phyloP scores from a whole-genome alignment of 2,113 vertebrate genomes.

The Barbus barbus region DNA sequence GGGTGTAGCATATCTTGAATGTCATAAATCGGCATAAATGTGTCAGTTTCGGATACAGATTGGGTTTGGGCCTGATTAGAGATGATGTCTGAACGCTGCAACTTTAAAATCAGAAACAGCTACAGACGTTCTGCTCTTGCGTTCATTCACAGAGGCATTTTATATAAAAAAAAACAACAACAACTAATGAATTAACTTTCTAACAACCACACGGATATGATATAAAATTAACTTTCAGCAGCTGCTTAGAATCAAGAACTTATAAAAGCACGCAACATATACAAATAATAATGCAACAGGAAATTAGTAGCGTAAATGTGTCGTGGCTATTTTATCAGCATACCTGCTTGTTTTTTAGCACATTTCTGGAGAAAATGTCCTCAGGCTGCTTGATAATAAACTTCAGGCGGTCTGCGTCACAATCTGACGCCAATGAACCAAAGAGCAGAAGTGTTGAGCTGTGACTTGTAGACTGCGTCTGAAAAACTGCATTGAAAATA shows the following conservation, averaged over 20 bases:
- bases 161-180: not conserved
- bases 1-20: too few species aligned
- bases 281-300: not conserved
- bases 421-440: slow-evolving; percentile 30
- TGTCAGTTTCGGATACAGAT: not conserved
- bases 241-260: not conserved
- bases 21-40: not conserved
- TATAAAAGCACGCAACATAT: not conserved
- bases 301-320: too few species aligned
- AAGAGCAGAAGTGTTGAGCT: slow-evolving; percentile 6
- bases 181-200: not conserved
- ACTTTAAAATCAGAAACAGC: not conserved
- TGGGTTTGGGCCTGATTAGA: not conserved
- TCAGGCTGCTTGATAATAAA: not conserved
- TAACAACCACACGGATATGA: not conserved
- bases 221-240: not conserved
- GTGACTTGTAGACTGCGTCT: not conserved
- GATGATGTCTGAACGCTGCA: not conserved
- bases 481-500: too few species aligned
- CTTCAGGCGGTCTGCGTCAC: too few species aligned
- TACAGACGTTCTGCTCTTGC: not conserved
- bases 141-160: slow-evolving; percentile 3
- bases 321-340: not conserved
- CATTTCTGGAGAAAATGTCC: not conserved
- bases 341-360: not conserved